These are phyloP conservation scores for Platyrinchus mystaceus DNA, from an alignment of 2,797 vertebrate species.

Conservation along the genomic window DNA sequence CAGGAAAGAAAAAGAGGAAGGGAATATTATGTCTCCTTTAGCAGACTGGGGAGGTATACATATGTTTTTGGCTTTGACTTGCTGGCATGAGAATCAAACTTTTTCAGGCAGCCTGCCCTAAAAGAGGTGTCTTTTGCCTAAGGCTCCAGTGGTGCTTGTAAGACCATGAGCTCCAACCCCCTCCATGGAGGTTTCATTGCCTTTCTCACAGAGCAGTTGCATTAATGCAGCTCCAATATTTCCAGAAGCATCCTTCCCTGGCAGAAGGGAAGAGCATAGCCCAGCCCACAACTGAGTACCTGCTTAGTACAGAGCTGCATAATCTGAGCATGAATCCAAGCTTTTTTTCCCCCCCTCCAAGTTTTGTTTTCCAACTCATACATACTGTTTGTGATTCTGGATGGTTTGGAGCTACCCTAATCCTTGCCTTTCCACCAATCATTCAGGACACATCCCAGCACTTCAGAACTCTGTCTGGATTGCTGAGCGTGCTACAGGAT, in stretches of 20 bases:
- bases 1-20: background rate
- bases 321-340: background rate
- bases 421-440: background rate
- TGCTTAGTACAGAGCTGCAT: background rate
- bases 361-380: background rate
- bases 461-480: background rate
- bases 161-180: rapidly evolving
- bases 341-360: background rate
- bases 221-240: background rate
- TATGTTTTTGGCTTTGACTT: background rate
- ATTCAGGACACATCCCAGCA: rapidly evolving
- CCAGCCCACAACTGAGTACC: background rate
- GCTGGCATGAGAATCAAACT: background rate
- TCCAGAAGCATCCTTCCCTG: background rate
- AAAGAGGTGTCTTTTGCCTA: background rate
- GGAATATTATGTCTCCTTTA: background rate
- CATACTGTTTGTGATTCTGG: background rate
- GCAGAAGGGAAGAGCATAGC: background rate
- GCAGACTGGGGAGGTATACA: background rate
- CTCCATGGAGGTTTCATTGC: background rate
- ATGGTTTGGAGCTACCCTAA: background rate
- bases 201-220: background rate
- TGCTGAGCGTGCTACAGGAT: background rate
- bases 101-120: background rate
- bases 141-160: background rate